Evolutionary conservation across 2,113 vertebrate species (phyloP), one percentile per base, ranked within the genome.

Genomic region (Mastomys natalensis): DNA sequence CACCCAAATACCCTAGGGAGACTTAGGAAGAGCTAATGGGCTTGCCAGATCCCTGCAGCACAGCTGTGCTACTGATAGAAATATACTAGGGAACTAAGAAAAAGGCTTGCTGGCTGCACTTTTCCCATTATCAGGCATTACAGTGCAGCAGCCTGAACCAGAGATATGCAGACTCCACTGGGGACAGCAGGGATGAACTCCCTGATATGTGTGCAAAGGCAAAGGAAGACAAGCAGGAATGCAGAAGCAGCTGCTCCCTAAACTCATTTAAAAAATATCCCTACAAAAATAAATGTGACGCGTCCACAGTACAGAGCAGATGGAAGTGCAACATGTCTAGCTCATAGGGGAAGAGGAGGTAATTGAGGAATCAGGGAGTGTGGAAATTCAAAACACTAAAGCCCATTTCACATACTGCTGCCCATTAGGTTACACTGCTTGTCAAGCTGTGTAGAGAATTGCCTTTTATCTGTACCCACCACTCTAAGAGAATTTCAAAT

Each of bases 241-340:
- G 53, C 64, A 60, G 77, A 68, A 97, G 95, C 92, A 98, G 94
- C 91, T 96, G 96, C n/a, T 97, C 90, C 86, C 31, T 77, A 97
- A 45, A 43, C 19, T 37, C 89, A 84, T 76, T 89, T 60, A 81
- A 93, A 94, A 95, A 97, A 81, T 93, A 91, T 93, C 72, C 72
- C 43, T 64, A 84, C 1, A 94, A 74, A 85, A 97, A 89, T 95
- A 94, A 78, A 97, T 74, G 74, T 87, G 62, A 93, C 90, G 96
- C 95, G 89, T 93, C 95, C 82, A 97, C 77, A 95, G 73, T 45
- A 45, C 66, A 90, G 2, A 95, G 93, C 96, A 97, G 91, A 97
- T 90, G 82, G 91, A 87, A 93, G 13, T 72, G 53, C 78, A 95
- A 53, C 94, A 77, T 95, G 96, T 96, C 95, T 95, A 93, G 97